phyloP scores from a whole-genome alignment of 2,888 invertebrate species.

The Trachelus iudaicus region DNA sequence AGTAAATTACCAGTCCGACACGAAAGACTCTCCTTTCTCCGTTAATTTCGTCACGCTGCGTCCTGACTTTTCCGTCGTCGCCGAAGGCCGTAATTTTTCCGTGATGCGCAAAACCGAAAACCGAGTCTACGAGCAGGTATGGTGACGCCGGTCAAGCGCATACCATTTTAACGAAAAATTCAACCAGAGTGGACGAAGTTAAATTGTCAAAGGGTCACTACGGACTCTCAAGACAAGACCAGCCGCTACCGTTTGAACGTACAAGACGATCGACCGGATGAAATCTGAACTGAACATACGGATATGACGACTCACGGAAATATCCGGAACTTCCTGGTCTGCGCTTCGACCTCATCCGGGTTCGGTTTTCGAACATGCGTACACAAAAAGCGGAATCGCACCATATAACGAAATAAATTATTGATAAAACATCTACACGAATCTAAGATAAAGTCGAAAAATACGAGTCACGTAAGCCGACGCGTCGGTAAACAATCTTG shows the following conservation, averaged over 20 bases:
- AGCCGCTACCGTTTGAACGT: background rate
- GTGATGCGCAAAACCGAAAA: background rate
- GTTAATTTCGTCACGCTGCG: background rate
- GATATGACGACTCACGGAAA: background rate
- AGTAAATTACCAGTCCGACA: conserved; percentile 22
- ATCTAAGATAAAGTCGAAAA: background rate
- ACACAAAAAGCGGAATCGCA: background rate
- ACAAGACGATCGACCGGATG: background rate
- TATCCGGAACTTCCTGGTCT: background rate
- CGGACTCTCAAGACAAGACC: background rate
- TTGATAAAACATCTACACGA: background rate
- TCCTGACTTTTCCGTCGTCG: background rate
- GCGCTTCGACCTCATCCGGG: background rate
- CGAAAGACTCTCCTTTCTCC: background rate
- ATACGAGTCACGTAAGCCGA: background rate
- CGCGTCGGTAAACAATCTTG: background rate
- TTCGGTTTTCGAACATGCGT: background rate
- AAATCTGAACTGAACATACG: background rate
- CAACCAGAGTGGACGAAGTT: background rate
- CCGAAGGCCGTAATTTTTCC: conserved; percentile 20
- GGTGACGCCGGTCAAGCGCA: background rate
- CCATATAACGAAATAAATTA: background rate
- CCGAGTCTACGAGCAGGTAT: background rate
- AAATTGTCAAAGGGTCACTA: background rate
- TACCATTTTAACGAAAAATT: background rate